A percentile compares a stretch with the other conserved stretches of the same genome.
Conservation (phyloP, 2,888 invertebrate species). For the Trissolcus japonicus region DNA sequence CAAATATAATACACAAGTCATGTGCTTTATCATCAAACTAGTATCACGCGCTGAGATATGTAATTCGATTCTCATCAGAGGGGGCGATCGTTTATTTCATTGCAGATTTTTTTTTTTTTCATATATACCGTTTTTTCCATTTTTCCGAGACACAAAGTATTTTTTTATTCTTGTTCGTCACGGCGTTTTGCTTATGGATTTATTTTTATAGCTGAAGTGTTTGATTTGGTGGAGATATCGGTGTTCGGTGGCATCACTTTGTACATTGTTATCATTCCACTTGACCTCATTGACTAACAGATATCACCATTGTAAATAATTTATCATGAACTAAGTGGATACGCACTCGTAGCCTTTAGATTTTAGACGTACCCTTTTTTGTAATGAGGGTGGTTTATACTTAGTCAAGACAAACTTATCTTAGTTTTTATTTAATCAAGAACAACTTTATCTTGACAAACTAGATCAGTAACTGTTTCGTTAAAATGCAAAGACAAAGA, state of each 20-base stretch:
- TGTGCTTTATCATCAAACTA: conserved; percentile 54
- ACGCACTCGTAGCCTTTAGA: conserved; percentile 18
- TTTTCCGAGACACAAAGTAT: not conserved
- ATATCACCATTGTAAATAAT: conserved; percentile 48
- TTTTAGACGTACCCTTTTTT: not conserved
- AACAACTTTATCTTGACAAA: too few relatives aligned
- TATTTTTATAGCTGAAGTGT: conserved; percentile 23
- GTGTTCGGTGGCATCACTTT: conserved; percentile 38
- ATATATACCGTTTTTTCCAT: too few relatives aligned
- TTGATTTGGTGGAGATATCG: conserved; percentile 21
- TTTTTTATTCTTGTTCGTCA: not conserved
- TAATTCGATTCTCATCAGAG: conserved; percentile 40
- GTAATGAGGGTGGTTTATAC: too few relatives aligned
- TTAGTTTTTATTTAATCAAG: too few relatives aligned
- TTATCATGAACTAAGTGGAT: conserved; percentile 20
- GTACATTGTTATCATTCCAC: conserved; percentile 49
- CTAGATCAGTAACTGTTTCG: too few relatives aligned
- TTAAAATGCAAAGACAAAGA: not conserved
- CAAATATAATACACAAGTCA: conserved; percentile 47
- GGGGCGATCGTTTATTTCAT: conserved; percentile 52
- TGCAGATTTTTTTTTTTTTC: not conserved
- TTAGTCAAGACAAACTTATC: too few relatives aligned
- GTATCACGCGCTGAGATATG: conserved; percentile 44
- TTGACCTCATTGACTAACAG: conserved; percentile 53
- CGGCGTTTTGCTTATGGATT: not conserved